Percentiles rank a stretch among this genome's conserved stretches.
Conservation (phyloP, 1,140 invertebrate genomes). For the Drepana arcuata region DNA sequence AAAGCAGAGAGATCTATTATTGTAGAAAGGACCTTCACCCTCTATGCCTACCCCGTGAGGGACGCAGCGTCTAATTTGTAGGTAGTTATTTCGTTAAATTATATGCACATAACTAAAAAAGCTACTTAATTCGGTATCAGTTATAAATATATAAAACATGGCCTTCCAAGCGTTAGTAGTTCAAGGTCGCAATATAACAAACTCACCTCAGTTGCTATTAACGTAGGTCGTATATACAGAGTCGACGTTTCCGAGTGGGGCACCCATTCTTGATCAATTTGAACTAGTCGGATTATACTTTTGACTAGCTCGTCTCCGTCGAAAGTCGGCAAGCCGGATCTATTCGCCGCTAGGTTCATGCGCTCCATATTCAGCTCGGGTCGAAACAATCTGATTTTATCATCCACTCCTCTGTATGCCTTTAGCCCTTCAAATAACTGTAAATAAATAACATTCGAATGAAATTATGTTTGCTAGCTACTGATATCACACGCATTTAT, state of each 20-base stretch:
- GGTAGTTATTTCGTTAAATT: too few species aligned
- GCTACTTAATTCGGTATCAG: too few species aligned
- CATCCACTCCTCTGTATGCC: constrained; percentile 94
- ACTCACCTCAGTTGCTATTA: constrained; percentile 97
- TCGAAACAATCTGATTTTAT: constrained; percentile 94
- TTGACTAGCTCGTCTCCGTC: constrained; percentile 90
- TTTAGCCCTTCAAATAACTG: constrained; percentile 99
- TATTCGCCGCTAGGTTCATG: constrained; percentile 88
- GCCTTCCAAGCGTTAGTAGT: too few species aligned
- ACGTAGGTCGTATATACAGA: constrained; percentile 95
- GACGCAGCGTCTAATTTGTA: too few species aligned
- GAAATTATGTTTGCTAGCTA: too few species aligned
- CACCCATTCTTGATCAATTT: constrained; percentile 98
- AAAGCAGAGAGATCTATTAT: too few species aligned
- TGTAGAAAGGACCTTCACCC: too few species aligned
- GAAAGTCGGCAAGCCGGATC: constrained; percentile 92
- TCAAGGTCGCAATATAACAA: too few species aligned
- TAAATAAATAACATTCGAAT: too few species aligned
- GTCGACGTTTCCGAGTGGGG: constrained; percentile 91
- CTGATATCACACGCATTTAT: constrained; percentile 5
- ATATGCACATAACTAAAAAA: too few species aligned
- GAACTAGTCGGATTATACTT: constrained; percentile 89
- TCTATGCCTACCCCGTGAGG: too few species aligned
- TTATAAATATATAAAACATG: too few species aligned
- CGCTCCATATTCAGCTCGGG: constrained; percentile 96